These are phyloP conservation scores for Blastobasis adustella DNA, from an alignment of 2,888 invertebrate genomes.

Conservation along the genomic window DNA sequence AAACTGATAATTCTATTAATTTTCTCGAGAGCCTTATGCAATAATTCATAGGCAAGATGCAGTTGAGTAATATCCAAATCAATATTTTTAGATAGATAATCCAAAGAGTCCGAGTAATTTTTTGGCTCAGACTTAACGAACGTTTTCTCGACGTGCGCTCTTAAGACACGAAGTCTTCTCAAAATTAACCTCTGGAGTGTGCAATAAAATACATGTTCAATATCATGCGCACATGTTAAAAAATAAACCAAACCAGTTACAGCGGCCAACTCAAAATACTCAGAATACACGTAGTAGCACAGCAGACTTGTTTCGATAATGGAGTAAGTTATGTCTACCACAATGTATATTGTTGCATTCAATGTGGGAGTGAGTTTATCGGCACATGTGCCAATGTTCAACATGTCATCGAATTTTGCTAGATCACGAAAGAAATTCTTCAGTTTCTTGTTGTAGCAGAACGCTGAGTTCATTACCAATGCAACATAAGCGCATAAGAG, in stretches of 20 bases:
- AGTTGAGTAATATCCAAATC: constrained; percentile 3
- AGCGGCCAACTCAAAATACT: constrained; percentile 10
- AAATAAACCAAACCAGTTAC: constrained; percentile 14
- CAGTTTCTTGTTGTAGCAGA: neutral
- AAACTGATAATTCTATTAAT: constrained; percentile 8
- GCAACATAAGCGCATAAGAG: neutral
- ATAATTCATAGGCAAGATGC: constrained; percentile 7
- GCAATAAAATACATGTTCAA: constrained; percentile 39
- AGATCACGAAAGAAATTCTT: neutral
- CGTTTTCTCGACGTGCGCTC: constrained; percentile 35
- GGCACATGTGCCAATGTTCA: neutral
- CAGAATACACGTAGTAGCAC: constrained; percentile 13
- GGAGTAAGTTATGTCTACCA: constrained; percentile 19
- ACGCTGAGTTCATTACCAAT: neutral
- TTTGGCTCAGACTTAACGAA: constrained; percentile 20
- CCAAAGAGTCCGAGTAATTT: constrained; percentile 19
- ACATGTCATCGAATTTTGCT: neutral
- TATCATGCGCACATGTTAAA: constrained; percentile 34
- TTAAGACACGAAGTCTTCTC: constrained; percentile 35
- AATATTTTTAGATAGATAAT: constrained; percentile 11
- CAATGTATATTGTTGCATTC: constrained; percentile 6
- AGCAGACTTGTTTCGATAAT: constrained; percentile 25
- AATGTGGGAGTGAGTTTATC: neutral
- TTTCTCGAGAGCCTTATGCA: constrained; percentile 7
- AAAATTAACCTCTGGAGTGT: constrained; percentile 32